Base-by-base conservation (phyloP, 2,888 invertebrate genomes). In the Plagodis pulveraria region DNA sequence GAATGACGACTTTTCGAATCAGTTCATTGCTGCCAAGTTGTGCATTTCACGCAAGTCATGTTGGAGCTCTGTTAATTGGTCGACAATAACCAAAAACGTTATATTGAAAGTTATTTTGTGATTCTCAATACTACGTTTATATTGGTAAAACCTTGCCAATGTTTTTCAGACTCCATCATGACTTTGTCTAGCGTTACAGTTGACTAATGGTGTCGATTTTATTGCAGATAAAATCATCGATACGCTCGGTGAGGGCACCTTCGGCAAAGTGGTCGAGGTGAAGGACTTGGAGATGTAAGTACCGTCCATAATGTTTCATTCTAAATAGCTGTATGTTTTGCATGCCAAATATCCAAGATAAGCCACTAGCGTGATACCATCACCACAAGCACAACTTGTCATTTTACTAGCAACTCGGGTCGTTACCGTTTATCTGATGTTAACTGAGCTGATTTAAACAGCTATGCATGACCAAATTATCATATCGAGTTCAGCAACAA, bases 241-340 rank as follows among this genome's bases (percentile, higher is more conserved):
- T 93, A 99, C 99, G 81, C 96, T 99, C 86, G 99, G 99, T 81
- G 99, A 99, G 94, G 99, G 99, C 87, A 99, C 99, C 79, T 99
- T 99, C 95, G 99, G 99, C 90, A 99, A 99, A 95, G 99, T 99
- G 86, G 99, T 99, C 86, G 98, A 99, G 95, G 99, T 99, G 93
- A 97, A 97, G 94, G 99, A 99, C 94, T 94, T 97, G 87, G 96
- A 97, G 94, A 97, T 96, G 98, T 98, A 93, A 96, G 96, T 96
- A 81, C 66, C 54, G 10, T 40, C 4, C 36, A 36, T 8, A 36
- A 44, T 35, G 7, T 55, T 11, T n/a, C 9, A 54, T 12, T 9
- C 33, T 38, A 10, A 49, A 22, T 22, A 22, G 4, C 22, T 22
- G 22, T 22, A 22, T 22, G 22, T 22, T 22, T 22, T 22, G 22